Conservation (phyloP, 64 coral and sea anemone species). For the Stichodactyla helianthus region DNA sequence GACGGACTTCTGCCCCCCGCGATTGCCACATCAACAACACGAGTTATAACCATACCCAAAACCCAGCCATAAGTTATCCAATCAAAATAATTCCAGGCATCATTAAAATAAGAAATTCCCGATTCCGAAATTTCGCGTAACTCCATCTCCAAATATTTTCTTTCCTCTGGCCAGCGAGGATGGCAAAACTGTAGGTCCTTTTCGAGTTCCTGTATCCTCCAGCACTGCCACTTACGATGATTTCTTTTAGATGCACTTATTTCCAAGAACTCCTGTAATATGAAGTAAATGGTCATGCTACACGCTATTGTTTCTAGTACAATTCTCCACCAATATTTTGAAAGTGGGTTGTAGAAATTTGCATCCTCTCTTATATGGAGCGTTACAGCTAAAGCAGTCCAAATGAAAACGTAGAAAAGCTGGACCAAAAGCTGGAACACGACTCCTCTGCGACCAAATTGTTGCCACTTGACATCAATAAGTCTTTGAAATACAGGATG, state of each 20-base stretch:
- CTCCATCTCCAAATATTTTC: conserved; percentile 97
- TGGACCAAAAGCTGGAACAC: conserved; percentile 81
- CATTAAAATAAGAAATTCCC: conserved; percentile 95
- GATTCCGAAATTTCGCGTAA: conserved; percentile 56
- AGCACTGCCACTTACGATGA: conserved; percentile 70
- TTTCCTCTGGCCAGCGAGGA: conserved; percentile 82
- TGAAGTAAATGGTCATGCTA: conserved; percentile 78
- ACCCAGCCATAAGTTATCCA: conserved; percentile 96
- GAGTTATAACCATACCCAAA: conserved; percentile 61
- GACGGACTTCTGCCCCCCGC: conserved; percentile 25
- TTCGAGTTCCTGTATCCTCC: conserved; percentile 56
- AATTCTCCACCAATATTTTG: conserved; percentile 90
- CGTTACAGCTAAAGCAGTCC: conserved; percentile 80
- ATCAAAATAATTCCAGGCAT: conserved; percentile 98
- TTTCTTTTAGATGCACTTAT: conserved; percentile 55
- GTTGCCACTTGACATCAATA: conserved; percentile 85
- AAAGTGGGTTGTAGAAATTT: conserved; percentile 62
- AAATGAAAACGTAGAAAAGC: conserved; percentile 64
- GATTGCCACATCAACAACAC: conserved; percentile 55
- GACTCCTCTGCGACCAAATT: conserved; percentile 74
- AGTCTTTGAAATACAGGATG: conserved; percentile 96
- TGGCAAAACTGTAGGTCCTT: conserved; percentile 69
- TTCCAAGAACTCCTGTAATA: conserved; percentile 76
- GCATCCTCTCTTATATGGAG: conserved; percentile 53
- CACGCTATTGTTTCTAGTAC: conserved; percentile 69